phyloP scores from a whole-genome alignment of 2,113 vertebrate species.

The Manacus vitellinus region DNA sequence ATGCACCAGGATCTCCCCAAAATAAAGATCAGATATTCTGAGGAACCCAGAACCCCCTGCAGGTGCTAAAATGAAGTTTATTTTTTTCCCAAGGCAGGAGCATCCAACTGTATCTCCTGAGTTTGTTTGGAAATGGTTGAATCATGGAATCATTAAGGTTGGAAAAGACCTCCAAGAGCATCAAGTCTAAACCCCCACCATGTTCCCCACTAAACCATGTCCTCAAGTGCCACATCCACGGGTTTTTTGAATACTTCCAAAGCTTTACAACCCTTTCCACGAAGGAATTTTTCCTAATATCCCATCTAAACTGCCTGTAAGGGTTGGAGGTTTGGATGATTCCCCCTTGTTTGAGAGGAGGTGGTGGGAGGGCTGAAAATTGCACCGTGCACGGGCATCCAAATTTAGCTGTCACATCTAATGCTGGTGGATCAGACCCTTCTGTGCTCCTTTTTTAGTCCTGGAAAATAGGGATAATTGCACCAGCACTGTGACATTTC shows the following conservation, averaged over 20 bases:
- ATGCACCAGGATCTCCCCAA: not conserved
- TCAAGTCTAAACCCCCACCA: not conserved
- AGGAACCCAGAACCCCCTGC: not conserved
- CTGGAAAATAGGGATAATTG: constrained; percentile 46
- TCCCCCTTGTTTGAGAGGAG: not conserved
- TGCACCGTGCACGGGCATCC: not conserved
- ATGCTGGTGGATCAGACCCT: not conserved
- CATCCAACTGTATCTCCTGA: not conserved
- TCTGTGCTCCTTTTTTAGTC: not conserved
- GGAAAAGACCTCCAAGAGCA: not conserved
- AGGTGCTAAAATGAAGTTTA: not conserved
- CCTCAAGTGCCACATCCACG: not conserved
- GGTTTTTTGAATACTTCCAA: not conserved
- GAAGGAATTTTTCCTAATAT: not conserved
- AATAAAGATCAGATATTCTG: not conserved
- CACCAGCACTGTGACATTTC: constrained; percentile 8
- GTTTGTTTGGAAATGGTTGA: not conserved
- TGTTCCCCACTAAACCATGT: not conserved
- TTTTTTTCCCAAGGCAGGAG: not conserved
- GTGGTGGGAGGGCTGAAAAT: not conserved
- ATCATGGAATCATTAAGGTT: not conserved
- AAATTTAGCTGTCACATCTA: constrained; percentile 16
- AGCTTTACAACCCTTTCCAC: not conserved
- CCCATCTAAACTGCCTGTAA: not conserved
- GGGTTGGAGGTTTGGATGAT: not conserved